Base-by-base conservation (phyloP, 2,113 vertebrate species). In the Perognathus longimembris region DNA sequence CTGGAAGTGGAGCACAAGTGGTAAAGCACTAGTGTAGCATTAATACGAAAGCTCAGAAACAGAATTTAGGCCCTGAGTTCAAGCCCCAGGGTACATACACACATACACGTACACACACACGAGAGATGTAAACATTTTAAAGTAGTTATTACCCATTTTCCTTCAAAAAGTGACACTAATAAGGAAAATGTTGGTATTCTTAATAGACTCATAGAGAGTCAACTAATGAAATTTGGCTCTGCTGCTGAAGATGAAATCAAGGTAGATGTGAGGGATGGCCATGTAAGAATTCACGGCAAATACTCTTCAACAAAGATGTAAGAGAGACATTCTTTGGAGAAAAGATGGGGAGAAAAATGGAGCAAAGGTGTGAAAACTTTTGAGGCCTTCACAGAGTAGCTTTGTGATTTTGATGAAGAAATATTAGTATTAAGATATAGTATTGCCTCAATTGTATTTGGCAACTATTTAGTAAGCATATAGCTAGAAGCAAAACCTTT, bases 221-320 rank as follows among this genome's bases (percentile, higher is more conserved):
- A 45, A 76, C 2, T 45, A 89, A 32, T 77, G 74, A 82, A 75
- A 63, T 78, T 14, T n/a, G 40, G 59, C 90, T 90, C 24, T 90
- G 34, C n/a, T 61, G 7, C 21, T 71, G 34, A 59, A 82, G 77
- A 59, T 45, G 50, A 1, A 36, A 34, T 69, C n/a, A 45, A 40
- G 70, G 36, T 28, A 77, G 32, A 86, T 7, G 28, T 24, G 45
- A 22, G 32, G 50, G 76, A 2, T 15, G 59, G 61, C 74, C 28
- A 50, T 6, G 54, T 3, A 24, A 63, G 63, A 18, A 78, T 77
- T 77, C 17, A 54, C 50, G 17, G 63, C 86, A 50, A 90, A 64
- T 57, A 5, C 14, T 57, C 40, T 28, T n/a, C 32, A 71, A n/a
- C 59, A 63, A 32, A 85, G 38, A 64, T 45, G 5, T 36, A 59